Evolutionary conservation across 2,113 vertebrate genomes (phyloP).

Genomic region (Mustelus asterias): DNA sequence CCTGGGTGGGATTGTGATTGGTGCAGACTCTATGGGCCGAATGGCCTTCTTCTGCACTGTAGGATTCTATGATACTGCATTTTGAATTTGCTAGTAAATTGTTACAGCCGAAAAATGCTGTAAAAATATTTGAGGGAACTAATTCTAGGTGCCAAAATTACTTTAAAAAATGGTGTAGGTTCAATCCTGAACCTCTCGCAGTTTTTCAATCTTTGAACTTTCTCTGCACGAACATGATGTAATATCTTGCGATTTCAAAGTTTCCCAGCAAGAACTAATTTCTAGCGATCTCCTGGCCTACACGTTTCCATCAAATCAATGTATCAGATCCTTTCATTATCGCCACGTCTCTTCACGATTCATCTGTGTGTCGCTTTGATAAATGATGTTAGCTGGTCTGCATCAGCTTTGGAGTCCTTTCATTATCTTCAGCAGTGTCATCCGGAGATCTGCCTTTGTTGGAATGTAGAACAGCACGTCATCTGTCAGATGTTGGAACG

Average conservation of each 20-base stretch:
- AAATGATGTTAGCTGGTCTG: slow-evolving; percentile 29
- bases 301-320: slow-evolving; percentile 32
- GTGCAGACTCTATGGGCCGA: too few species aligned
- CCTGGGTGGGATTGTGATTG: too few species aligned
- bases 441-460: slow-evolving; percentile 10
- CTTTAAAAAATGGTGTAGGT: background rate
- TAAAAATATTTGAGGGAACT: background rate
- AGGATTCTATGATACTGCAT: background rate
- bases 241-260: slow-evolving; percentile 29
- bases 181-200: background rate
- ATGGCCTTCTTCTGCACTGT: too few species aligned
- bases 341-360: background rate
- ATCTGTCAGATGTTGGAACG: slow-evolving; percentile 7
- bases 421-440: background rate
- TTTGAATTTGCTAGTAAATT: background rate
- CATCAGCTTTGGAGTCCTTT: slow-evolving; percentile 17
- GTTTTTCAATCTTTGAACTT: background rate
- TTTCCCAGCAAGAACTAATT: slow-evolving; percentile 24
- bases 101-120: background rate
- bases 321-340: slow-evolving; percentile 26
- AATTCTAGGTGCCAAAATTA: background rate
- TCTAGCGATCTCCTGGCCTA: background rate
- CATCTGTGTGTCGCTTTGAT: slow-evolving; percentile 24
- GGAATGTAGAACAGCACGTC: background rate
- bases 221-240: background rate